Base-by-base conservation (phyloP, 2,113 vertebrate species). In the Gorsachius goisagi region DNA sequence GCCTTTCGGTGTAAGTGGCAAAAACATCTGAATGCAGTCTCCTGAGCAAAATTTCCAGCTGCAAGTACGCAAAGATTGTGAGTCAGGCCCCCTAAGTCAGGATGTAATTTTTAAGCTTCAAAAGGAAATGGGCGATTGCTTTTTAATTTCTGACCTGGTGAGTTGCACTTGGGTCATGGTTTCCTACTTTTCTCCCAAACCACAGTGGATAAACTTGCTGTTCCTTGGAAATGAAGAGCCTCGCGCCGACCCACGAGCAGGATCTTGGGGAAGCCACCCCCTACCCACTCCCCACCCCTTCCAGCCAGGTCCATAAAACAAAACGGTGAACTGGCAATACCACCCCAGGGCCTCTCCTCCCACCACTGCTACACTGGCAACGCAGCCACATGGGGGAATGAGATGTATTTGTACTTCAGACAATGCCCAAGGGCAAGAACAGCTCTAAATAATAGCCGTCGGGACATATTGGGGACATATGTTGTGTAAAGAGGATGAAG, bases 361-460 rank as follows among this genome's bases (percentile, higher is more conserved):
- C 24, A 53, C 35, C 35, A 15, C 37, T 52, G 60, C 45, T 44
- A 52, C 0, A 0, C 23, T 72, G 62, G 52, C 49, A 87, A 32
- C 0, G 0, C 52, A 71, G 72, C 11, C 1, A 0, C 16, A 3
- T 0, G 27, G 35, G 32, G 53, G 23, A 53, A 66, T 6, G 7
- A 86, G 81, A 71, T 7, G 22, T 8, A 49, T 52, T 72, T 72
- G 79, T 78, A 10, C 60, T 81, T 23, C 53, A 89, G 62, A 83
- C 66, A 93, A 49, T 81, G 69, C 49, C 35, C 53, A 73, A 64
- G 62, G 86, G 75, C n/a, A 81, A 44, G 47, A 71, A 67, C 9
- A 84, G 63, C 13, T 68, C 66, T 49, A 45, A 85, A 53, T 27
- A 87, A 93, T 41, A 41, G 33, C 91, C 73, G n/a, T 47, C 20